phyloP scores from a whole-genome alignment of 2,113 vertebrate genomes.

The Pelodiscus sinensis region DNA sequence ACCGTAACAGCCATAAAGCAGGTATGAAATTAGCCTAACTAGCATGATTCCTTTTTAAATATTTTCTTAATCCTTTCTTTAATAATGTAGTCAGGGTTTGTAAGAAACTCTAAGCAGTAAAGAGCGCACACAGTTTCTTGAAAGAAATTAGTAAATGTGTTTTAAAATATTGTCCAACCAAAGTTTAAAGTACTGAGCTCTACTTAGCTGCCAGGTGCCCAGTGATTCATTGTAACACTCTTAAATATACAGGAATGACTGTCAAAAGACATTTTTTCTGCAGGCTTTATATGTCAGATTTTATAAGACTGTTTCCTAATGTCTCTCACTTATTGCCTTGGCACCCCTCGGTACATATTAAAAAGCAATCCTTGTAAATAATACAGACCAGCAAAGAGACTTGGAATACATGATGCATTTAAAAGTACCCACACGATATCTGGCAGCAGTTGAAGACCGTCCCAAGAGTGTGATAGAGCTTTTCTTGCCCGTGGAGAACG shows the following conservation, averaged over 20 bases:
- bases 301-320: constrained; percentile 36
- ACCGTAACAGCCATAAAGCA: constrained; percentile 99
- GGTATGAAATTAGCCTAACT: constrained; percentile 79
- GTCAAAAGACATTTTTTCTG: constrained; percentile 50
- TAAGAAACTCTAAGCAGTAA: neutral
- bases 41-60: neutral
- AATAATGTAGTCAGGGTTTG: neutral
- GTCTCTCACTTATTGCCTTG: constrained; percentile 30
- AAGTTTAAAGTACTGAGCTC: neutral
- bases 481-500: neutral
- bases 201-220: neutral
- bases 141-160: neutral
- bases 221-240: constrained; percentile 15
- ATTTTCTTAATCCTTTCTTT: neutral
- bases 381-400: neutral
- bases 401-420: neutral
- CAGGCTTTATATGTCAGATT: constrained; percentile 37
- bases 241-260: constrained; percentile 53
- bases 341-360: constrained; percentile 36
- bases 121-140: neutral
- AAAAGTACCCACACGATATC: neutral
- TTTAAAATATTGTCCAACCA: neutral
- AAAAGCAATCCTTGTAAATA: constrained; percentile 10
- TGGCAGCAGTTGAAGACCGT: constrained; percentile 1
- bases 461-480: neutral